Base-by-base conservation (phyloP, 2,113 vertebrate species). In the Pteruthius melanotis region DNA sequence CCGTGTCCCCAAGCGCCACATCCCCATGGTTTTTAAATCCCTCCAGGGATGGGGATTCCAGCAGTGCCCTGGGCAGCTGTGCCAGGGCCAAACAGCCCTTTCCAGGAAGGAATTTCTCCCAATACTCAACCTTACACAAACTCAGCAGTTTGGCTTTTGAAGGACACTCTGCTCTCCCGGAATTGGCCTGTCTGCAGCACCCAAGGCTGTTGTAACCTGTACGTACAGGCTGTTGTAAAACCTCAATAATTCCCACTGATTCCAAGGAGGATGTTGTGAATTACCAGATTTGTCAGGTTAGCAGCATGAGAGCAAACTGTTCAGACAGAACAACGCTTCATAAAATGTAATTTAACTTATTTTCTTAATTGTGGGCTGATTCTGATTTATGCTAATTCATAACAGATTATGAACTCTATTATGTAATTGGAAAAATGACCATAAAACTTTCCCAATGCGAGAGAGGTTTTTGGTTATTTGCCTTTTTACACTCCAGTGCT, bases 281-380 rank as follows among this genome's bases (percentile, higher is more conserved):
- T 39, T 39, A 60, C 45, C 0, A 2, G 50, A 47, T 69, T 28
- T 63, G 54, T 44, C 85, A 93, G 63, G 45, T 76, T 42, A 84
- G 72, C 88, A 37, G 61, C 27, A 70, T 0, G 0, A 63, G 20
- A 85, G 60, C 68, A 66, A 68, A 60, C 87, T 47, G 30, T 13
- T 53, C 71, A 53, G 44, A 68, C 56, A 89, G 27, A 86, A 71
- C 31, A 84, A 87, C 35, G 70, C 72, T 72, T 74, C 35, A 10
- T 31, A 70, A 94, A 88, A 91, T 30, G 17, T 66, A 68, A 22
- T 76, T 89, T 65, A 57, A 94, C 42, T 72, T 83, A 81, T 87
- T 86, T 85, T 60, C 93, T 83, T 87, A 96, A 94, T 37, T 89
- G 74, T 27, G 59, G 50, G 45, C 60, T 68, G 83, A 82, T 90